Base-by-base conservation (phyloP, 2,113 vertebrate species). In the Sitta europaea region DNA sequence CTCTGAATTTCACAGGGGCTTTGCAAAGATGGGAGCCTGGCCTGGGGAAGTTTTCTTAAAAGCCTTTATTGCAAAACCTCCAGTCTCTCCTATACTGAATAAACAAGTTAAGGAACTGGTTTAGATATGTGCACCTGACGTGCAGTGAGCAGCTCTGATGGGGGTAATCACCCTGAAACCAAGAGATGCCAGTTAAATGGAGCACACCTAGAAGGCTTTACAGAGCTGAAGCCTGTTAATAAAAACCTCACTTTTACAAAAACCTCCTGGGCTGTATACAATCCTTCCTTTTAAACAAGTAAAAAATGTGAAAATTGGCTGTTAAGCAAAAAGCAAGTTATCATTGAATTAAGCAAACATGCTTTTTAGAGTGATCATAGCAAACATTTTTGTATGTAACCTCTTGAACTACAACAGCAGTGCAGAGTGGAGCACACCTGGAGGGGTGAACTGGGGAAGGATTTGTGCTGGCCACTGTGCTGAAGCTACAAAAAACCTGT, bases 191-290 rank as follows among this genome's bases (percentile, higher is more conserved):
- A 84, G 40, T 17, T n/a, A 33, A 55, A 67, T 29, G 29, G 51
- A 63, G n/a, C 19, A 53, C 11, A 11, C 0, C 0, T 4, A 24
- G 40, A 43, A 51, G 31, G 20, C 2, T 77, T 31, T 51, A 6
- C 23, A 83, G n/a, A 65, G 16, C 33, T 79, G 67, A 48, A 33
- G 7, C 11, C 16, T 38, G 6, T 21, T 48, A 53, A 79, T 21
- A 4, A 63, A 81, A 75, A 9, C 33, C 5, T 45, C 43, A 70
- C 25, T 50, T 76, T 22, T n/a, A 68, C 27, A 23, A 29, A 87
- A 79, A 50, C 35, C 12, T 61, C 14, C 8, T 12, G 18, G 53
- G 28, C 38, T 62, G 6, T 13, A 17, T 22, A 24, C 40, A 70
- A 59, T 11, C n/a, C 12, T 78, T 67, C 53, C 28, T 38, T 57